Evolutionary conservation across 2,113 vertebrate species (phyloP).

Genomic region (Rafetus swinhoei): DNA sequence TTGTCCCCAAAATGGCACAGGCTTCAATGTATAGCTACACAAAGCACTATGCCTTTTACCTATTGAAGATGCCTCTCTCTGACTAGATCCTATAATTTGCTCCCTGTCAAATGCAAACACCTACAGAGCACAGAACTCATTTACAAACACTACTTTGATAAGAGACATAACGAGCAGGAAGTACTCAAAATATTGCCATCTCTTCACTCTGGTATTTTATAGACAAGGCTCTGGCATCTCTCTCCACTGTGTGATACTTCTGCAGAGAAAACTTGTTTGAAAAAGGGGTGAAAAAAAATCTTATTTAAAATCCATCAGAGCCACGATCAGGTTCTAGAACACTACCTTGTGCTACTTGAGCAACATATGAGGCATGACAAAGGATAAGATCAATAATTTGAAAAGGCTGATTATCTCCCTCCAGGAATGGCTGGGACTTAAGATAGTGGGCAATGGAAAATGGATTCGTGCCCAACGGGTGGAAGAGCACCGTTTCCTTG

Average conservation of each 20-base stretch:
- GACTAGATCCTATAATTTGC: background rate
- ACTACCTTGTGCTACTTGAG: constrained; percentile 41
- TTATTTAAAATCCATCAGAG: constrained; percentile 37
- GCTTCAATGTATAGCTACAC: rapidly evolving
- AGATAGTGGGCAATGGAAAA: background rate
- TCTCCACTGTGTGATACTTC: background rate
- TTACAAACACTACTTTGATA: constrained; percentile 5
- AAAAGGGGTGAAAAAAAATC: background rate
- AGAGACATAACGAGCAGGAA: constrained; percentile 19
- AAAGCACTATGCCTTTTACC: background rate
- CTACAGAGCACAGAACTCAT: background rate
- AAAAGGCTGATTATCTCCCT: background rate
- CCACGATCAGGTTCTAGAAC: constrained; percentile 4
- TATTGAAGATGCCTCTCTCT: background rate
- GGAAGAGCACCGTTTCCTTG: background rate
- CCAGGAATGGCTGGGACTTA: background rate
- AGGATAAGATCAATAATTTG: constrained; percentile 10
- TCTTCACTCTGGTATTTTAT: background rate
- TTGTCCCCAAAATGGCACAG: background rate
- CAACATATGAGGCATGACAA: constrained; percentile 28
- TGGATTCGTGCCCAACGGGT: background rate
- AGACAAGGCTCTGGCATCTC: background rate
- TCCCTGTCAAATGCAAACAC: background rate
- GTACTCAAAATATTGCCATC: constrained; percentile 36
- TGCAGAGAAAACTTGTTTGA: background rate